phyloP scores from a whole-genome alignment of 2,113 vertebrate species.

The Sinocyclocheilus rhinocerous region DNA sequence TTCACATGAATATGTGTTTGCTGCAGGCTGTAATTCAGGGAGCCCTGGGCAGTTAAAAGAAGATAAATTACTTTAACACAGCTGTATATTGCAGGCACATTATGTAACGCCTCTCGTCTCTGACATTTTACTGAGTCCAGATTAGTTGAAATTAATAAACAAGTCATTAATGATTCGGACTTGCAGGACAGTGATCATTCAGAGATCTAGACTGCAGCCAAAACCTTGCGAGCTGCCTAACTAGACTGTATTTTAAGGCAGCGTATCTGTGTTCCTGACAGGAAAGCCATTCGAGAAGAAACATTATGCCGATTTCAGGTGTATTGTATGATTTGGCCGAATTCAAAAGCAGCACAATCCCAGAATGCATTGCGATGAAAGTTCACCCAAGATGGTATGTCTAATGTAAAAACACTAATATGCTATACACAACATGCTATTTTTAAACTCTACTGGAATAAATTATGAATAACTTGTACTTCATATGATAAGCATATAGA shows the following conservation, averaged over 20 bases:
- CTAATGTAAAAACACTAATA: too few relatives aligned
- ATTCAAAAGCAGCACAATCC: too few relatives aligned
- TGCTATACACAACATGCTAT: too few relatives aligned
- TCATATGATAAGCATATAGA: too few relatives aligned
- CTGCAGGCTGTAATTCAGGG: background rate
- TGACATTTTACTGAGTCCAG: background rate
- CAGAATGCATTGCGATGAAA: too few relatives aligned
- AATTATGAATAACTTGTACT: too few relatives aligned
- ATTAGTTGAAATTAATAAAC: background rate
- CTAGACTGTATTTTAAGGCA: background rate
- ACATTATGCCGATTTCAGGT: too few relatives aligned
- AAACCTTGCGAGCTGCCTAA: background rate
- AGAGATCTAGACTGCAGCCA: background rate
- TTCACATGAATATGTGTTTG: background rate
- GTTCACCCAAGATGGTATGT: too few relatives aligned
- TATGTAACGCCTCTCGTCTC: background rate
- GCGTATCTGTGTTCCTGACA: too few relatives aligned
- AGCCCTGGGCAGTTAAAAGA: background rate
- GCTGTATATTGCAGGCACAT: background rate
- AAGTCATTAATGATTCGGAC: background rate
- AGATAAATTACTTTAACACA: conserved; percentile 5
- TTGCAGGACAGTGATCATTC: background rate
- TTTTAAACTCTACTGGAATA: too few relatives aligned
- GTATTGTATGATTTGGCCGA: too few relatives aligned
- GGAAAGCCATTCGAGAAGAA: too few relatives aligned